These are phyloP conservation scores for Hyla sarda DNA, from an alignment of 2,113 vertebrate species.

Conservation along the genomic window DNA sequence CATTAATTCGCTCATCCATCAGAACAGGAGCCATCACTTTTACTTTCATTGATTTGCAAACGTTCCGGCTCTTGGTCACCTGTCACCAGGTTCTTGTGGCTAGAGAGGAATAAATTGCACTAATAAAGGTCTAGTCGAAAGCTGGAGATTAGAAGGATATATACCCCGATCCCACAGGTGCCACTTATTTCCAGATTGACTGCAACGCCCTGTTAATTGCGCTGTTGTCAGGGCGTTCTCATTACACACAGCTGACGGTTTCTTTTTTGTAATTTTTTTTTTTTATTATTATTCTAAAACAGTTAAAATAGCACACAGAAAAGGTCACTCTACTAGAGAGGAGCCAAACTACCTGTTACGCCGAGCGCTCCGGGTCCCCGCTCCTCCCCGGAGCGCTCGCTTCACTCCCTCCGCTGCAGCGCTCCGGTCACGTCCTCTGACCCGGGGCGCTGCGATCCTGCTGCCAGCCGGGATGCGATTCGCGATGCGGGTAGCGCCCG, in stretches of 20 bases:
- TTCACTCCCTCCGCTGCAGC: too few relatives aligned
- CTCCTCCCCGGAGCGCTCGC: too few relatives aligned
- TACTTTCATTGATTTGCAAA: conserved; percentile 57
- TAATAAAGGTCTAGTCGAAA: conserved; percentile 52
- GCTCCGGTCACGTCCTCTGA: too few relatives aligned
- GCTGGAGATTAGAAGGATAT: conserved; percentile 37
- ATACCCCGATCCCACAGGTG: conserved; percentile 30
- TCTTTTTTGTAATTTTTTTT: neutral
- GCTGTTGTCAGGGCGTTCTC: neutral
- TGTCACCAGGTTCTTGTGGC: conserved; percentile 49
- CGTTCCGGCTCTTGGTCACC: conserved; percentile 53
- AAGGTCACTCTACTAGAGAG: neutral
- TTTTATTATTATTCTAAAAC: neutral
- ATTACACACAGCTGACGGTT: neutral
- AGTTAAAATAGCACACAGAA: neutral
- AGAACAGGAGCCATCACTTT: conserved; percentile 53
- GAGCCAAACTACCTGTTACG: too few relatives aligned
- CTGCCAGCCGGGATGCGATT: too few relatives aligned
- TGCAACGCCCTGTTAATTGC: conserved; percentile 35
- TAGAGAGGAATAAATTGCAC: conserved; percentile 50
- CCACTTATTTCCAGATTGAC: conserved; percentile 40
- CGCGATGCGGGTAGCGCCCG: too few relatives aligned
- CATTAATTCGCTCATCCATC: conserved; percentile 60
- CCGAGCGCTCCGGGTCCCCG: too few relatives aligned
- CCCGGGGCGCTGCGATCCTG: too few relatives aligned